Conservation (phyloP, 2,113 vertebrate species). For the Cathartes aura region DNA sequence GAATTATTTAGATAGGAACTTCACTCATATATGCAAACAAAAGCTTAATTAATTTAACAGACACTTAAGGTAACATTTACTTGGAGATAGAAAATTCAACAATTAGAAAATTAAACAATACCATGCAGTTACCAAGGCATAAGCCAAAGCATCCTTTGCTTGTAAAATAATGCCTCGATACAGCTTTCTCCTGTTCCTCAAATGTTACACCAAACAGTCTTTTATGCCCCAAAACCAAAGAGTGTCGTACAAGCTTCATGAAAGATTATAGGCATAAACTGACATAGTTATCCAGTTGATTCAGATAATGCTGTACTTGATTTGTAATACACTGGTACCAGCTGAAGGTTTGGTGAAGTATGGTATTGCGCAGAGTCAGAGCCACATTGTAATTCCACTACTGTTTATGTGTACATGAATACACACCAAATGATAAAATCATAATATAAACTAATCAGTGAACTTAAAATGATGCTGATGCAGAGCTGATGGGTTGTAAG, state of each 20-base stretch:
- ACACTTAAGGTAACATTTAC: neutral
- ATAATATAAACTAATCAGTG: neutral
- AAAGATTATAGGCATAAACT: neutral
- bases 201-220: neutral
- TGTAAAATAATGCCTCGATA: neutral
- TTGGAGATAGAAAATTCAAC: neutral
- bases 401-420: neutral
- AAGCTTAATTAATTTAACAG: neutral
- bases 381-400: neutral
- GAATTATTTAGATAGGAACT: neutral
- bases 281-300: neutral
- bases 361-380: neutral
- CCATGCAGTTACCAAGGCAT: neutral
- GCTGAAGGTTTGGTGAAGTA: neutral
- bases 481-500: neutral
- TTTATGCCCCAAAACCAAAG: neutral
- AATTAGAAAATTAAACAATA: neutral
- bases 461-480: neutral
- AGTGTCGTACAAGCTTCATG: neutral
- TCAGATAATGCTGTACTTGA: neutral
- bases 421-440: neutral
- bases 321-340: neutral
- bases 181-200: neutral
- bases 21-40: neutral
- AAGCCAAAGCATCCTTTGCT: neutral